Evolutionary conservation across 1,140 invertebrate species (phyloP).

Genomic region (Samia ricini): DNA sequence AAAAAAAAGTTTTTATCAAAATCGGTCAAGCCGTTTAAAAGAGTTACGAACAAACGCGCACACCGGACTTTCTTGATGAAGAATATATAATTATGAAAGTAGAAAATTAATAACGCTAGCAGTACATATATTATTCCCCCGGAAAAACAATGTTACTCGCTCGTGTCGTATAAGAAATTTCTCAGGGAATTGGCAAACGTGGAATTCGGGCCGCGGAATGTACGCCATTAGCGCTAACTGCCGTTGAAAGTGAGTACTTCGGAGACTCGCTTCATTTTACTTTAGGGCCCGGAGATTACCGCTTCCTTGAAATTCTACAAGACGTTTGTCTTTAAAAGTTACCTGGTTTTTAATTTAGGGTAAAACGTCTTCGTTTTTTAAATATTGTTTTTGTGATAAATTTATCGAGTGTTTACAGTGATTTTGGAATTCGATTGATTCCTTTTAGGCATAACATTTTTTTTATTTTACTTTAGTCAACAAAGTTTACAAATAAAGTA

Average conservation of each 20-base stretch:
- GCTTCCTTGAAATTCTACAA: neutral
- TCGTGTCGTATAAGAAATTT: conserved; percentile 12
- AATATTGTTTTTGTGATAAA: neutral
- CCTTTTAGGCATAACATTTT: no score
- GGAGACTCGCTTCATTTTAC: conserved; percentile 23
- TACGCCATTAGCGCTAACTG: conserved; percentile 26
- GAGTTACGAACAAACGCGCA: no score
- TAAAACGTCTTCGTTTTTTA: neutral
- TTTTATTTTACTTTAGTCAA: no score
- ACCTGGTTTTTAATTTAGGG: neutral
- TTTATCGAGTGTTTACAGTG: neutral
- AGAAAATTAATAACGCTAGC: neutral
- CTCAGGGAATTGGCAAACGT: conserved; percentile 22
- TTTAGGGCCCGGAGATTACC: conserved; percentile 4
- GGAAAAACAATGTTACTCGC: neutral
- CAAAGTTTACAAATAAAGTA: no score
- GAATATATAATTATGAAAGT: neutral
- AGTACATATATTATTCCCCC: neutral
- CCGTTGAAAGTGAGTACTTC: conserved; percentile 25
- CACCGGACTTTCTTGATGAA: no score
- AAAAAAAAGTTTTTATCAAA: no score
- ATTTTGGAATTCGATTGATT: no score
- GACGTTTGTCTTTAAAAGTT: neutral
- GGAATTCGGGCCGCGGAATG: conserved; percentile 23
- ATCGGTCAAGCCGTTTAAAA: no score